These are phyloP conservation scores for Cariama cristata DNA, from an alignment of 2,113 vertebrate species.

Conservation along the genomic window DNA sequence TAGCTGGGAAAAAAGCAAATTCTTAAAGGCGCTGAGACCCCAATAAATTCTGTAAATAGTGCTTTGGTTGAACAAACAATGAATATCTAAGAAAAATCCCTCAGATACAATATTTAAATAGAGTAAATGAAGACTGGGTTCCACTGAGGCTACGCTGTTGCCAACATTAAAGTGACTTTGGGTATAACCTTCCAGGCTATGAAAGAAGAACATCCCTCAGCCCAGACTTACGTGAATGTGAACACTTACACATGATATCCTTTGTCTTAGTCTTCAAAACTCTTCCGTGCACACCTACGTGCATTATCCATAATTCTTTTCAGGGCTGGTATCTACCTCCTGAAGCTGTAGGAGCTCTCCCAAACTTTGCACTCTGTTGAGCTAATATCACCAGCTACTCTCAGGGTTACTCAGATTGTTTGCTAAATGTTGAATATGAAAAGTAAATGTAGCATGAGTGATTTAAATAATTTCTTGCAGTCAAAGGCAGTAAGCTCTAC, in stretches of 20 bases:
- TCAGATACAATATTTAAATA: not conserved
- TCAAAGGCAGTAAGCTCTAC: not conserved
- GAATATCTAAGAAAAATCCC: not conserved
- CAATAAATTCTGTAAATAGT: not conserved
- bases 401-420: not conserved
- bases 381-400: not conserved
- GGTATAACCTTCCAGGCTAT: not conserved
- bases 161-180: not conserved
- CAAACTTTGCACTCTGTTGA: not conserved
- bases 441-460: not conserved
- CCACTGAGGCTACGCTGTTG: not conserved
- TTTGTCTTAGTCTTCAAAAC: not conserved
- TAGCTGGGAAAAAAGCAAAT: not conserved
- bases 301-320: not conserved
- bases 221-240: not conserved
- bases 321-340: not conserved
- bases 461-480: not conserved
- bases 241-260: not conserved
- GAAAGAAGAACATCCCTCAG: not conserved
- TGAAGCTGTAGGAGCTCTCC: not conserved
- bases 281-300: not conserved
- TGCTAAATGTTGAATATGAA: not conserved
- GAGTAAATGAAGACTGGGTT: not conserved
- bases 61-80: not conserved
- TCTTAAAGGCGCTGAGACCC: not conserved